Evolutionary conservation across 2,797 vertebrate genomes (phyloP), one percentile per base, ranked within the genome.

Genomic region (Protonibea diacanthus): DNA sequence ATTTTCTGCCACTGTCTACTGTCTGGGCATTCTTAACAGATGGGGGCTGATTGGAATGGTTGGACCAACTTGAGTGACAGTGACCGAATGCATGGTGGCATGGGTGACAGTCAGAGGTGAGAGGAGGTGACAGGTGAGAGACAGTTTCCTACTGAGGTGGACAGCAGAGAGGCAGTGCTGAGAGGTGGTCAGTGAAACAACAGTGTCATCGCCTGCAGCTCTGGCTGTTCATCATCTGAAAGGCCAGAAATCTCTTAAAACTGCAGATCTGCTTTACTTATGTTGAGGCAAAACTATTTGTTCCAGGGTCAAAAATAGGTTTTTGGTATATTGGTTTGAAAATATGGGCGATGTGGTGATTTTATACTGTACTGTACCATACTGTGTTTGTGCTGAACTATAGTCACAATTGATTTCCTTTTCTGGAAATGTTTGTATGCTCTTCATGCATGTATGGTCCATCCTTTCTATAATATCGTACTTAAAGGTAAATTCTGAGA

Each of bases 1-100:
- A 94, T 93, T 94, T 94, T 92, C 81, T 93, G 83, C 88, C 71
- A 66, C 81, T 80, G 88, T 91, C 84, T 85, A 86, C 91, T 87
- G 92, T 93, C 88, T 92, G 89, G 84, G 76, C 79, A 91, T 86
- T 87, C 85, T 88, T 64, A 82, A 68, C 87, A 84, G 75, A 89
- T 65, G 83, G 80, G 38, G 64, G n/a, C 71, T 60, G 78, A 81
- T 80, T 76, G 62, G 85, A 81, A 65, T 44, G 63, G 73, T 72
- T 78, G 15, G 61, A 76, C 64, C 51, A 71, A 68, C 27, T 68
- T 71, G 76, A 86, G 74, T 83, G 83, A 87, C 86, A 82, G 76
- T 75, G 73, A 81, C 80, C 84, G 69, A 87, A 81, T 86, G 68
- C 52, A 17, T 69, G 74, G 66, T 82, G 81, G 71, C 73, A 72